Evolutionary conservation across 1,140 invertebrate genomes (phyloP).

Genomic region (Nasonia giraulti): DNA sequence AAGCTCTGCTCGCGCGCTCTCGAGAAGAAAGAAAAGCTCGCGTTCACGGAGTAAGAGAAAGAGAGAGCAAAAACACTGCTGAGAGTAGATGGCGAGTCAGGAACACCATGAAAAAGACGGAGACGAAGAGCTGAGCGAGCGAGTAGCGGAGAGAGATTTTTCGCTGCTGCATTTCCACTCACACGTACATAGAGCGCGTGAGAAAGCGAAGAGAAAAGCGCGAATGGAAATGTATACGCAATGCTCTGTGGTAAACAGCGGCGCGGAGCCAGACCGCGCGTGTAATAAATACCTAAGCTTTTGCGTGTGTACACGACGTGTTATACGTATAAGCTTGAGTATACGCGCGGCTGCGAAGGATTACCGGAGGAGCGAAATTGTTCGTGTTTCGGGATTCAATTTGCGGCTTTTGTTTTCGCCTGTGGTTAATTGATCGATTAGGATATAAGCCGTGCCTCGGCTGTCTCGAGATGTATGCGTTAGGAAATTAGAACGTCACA

Average conservation of each 20-base stretch:
- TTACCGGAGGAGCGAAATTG: not conserved
- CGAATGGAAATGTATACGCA: slow-evolving; percentile 32
- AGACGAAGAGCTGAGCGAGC: not conserved
- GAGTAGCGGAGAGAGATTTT: slow-evolving; percentile 22
- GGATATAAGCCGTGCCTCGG: no score
- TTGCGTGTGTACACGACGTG: no score
- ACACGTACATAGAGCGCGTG: not conserved
- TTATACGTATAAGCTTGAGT: not conserved
- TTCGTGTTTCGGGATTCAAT: not conserved
- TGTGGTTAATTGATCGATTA: no score
- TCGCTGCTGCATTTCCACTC: not conserved
- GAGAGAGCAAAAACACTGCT: not conserved
- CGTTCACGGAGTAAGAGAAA: not conserved
- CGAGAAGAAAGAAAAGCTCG: slow-evolving; percentile 33
- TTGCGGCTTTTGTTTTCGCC: no score
- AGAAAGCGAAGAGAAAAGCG: not conserved
- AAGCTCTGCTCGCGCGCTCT: not conserved
- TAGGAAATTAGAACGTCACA: no score
- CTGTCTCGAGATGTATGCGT: no score
- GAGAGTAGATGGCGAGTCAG: not conserved
- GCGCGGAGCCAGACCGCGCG: not conserved
- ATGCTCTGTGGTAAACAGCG: slow-evolving; percentile 6
- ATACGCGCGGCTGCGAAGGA: not conserved
- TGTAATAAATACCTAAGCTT: not conserved
- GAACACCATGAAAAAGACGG: slow-evolving; percentile 17